A percentile compares a stretch with the other conserved stretches of the same genome.
Conservation (phyloP, 2,888 invertebrate species). For the Aricia artaxerxes region DNA sequence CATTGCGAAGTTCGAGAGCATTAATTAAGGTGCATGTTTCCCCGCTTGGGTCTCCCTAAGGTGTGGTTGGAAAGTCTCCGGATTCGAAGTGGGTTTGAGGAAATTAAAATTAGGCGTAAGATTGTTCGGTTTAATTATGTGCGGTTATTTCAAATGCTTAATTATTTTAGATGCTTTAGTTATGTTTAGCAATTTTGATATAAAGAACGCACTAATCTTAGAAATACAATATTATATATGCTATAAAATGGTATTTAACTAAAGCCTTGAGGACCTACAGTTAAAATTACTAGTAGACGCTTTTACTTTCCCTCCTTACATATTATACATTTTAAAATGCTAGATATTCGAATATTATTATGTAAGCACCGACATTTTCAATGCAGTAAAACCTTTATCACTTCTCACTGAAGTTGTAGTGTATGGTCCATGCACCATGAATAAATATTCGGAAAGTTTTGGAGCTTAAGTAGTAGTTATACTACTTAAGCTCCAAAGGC, state of each 20-base stretch:
- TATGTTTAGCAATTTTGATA: too few species aligned
- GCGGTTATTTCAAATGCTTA: neutral
- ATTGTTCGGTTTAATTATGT: neutral
- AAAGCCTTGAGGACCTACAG: too few species aligned
- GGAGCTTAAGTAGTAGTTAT: too few species aligned
- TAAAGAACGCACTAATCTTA: too few species aligned
- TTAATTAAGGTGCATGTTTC: constrained; percentile 16
- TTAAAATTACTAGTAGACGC: too few species aligned
- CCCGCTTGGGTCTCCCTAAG: neutral
- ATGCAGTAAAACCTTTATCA: constrained; percentile 16
- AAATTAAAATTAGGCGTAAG: neutral
- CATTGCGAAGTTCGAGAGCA: constrained; percentile 2
- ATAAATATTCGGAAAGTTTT: neutral
- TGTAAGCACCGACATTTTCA: neutral
- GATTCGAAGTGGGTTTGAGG: neutral
- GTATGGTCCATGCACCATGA: neutral
- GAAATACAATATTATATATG: too few species aligned
- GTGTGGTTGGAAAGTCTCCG: neutral
- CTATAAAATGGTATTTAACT: too few species aligned
- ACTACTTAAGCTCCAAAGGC: too few species aligned
- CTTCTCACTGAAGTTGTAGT: neutral
- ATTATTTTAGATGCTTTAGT: neutral
- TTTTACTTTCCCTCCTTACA: too few species aligned
- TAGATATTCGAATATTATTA: neutral
- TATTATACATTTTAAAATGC: too few species aligned